phyloP scores from a whole-genome alignment of 2,797 vertebrate species.

The Mus minutoides region DNA sequence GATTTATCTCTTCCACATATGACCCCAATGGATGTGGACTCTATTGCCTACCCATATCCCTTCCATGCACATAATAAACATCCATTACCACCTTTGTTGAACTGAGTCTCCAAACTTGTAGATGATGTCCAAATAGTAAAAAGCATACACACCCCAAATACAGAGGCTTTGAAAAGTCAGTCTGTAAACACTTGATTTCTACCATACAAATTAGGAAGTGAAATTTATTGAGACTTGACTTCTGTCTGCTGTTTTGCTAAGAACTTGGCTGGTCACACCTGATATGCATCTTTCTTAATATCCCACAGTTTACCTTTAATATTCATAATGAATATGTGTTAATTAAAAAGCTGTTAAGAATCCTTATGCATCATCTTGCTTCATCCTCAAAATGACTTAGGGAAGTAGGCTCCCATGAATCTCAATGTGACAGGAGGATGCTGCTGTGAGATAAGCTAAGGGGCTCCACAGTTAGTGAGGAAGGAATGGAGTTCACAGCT shows the following conservation, averaged over 20 bases:
- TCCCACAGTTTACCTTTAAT: neutral
- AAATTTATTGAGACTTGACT: neutral
- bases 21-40: neutral
- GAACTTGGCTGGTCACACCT: neutral
- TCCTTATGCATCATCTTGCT: neutral
- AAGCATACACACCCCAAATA: neutral
- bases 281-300: neutral
- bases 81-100: neutral
- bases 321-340: neutral
- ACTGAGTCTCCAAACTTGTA: neutral
- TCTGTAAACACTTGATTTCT: neutral
- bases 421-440: neutral
- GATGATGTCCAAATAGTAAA: conserved; percentile 42
- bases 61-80: neutral
- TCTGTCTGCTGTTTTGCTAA: neutral
- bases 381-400: neutral
- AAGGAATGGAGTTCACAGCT: neutral
- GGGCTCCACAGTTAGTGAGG: neutral
- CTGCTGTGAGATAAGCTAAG: neutral
- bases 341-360: neutral
- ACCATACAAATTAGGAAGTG: neutral
- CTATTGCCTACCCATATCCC: neutral
- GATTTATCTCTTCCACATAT: neutral
- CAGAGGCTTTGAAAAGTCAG: conserved; percentile 10
- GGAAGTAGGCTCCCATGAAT: neutral